Evolutionary conservation across 1,140 invertebrate species (phyloP).

Genomic region (Pissodes strobi): DNA sequence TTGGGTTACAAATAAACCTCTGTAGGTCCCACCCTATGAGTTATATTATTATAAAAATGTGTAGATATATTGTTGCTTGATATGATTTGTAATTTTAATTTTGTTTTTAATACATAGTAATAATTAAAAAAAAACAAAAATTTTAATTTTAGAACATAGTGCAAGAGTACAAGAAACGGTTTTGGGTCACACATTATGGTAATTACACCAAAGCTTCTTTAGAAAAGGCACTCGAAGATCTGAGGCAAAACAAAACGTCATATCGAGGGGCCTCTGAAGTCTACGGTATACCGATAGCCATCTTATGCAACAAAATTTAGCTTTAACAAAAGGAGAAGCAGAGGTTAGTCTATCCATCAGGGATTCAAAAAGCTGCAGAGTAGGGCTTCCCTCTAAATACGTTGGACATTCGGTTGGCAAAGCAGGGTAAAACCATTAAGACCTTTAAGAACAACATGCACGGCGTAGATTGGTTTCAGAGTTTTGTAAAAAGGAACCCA

Average conservation of each 20-base stretch:
- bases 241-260: background rate
- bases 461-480: conserved; percentile 5
- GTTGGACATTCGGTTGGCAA: conserved; percentile 7
- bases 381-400: background rate
- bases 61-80: background rate
- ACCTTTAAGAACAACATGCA: conserved; percentile 3
- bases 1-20: background rate
- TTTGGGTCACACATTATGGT: background rate
- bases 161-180: background rate
- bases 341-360: background rate
- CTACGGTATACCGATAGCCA: background rate
- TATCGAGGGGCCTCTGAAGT: background rate
- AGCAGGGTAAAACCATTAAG: conserved; percentile 6
- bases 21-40: too few species aligned
- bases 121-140: background rate
- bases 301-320: background rate
- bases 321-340: background rate
- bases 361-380: background rate
- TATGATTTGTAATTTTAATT: too few species aligned
- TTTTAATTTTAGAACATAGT: background rate
- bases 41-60: background rate
- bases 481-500: background rate
- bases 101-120: background rate
- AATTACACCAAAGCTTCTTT: background rate
- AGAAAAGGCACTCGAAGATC: background rate